Evolutionary conservation across 2,113 vertebrate genomes (phyloP), one percentile per base, ranked within the genome.

Genomic region (Phyllostomus discolor): DNA sequence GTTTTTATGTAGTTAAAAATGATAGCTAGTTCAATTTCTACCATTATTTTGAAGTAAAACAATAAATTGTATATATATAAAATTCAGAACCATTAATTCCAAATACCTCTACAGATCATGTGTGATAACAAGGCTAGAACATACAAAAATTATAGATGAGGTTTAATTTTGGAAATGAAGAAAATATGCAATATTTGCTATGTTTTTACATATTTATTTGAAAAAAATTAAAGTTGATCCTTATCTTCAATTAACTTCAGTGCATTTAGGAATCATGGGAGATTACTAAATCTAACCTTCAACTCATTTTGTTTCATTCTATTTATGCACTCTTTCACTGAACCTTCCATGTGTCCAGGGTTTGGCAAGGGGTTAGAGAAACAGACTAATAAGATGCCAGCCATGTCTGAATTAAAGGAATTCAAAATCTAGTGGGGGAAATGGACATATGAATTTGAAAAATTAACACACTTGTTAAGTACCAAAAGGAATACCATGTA

Each of bases 41-140:
- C 31, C 48, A 73, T 38, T 90, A 84, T 43, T 85, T 95, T 84
- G 31, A 85, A 85, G 78, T 82, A 69, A 90, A 67, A 95, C 16
- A 92, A 91, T 41, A 86, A 76, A 64, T 81, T 19, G 28, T 10
- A 2, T 31, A 1, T 83, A 38, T 48, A 83, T 33, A 69, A 76
- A 89, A 24, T 64, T 67, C 31, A 95, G n/a, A 85, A 31, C 14
- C 82, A n/a, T 54, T 87, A 70, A 88, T 78, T 5, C 2, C 24
- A 83, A 5, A 87, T 10, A 69, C 4, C n/a, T 76, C 57, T 70
- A 43, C 10, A 57, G 43, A 41, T 14, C 24, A 35, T 33, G 48
- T 62, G 7, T 72, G 1, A 10, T 54, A 73, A 73, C 2, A 59
- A 69, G 73, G 22, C 33, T 57, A 91, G 76, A n/a, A 87, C 79